A percentile compares a stretch with the other conserved stretches of the same genome.
Evolutionary conservation across 2,888 invertebrate genomes (phyloP).

Genomic region (Acronicta aceris): DNA sequence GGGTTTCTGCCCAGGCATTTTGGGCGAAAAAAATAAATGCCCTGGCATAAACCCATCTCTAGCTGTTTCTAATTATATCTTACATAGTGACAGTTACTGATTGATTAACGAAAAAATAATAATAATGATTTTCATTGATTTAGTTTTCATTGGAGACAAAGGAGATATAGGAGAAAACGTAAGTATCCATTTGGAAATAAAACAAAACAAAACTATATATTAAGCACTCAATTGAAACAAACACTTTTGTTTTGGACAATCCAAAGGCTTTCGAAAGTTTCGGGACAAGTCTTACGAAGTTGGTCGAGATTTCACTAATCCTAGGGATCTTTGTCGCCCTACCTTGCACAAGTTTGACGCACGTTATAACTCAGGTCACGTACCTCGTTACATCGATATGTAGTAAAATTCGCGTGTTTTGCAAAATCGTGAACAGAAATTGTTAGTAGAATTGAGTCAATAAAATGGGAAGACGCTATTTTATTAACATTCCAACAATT

Average conservation of each 20-base stretch:
- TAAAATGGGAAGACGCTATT: conserved; percentile 57
- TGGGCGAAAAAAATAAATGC: too few species aligned
- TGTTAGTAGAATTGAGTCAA: conserved; percentile 38
- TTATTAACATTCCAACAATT: conserved; percentile 58
- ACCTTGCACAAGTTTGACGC: conserved; percentile 51
- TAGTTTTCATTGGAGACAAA: conserved; percentile 77
- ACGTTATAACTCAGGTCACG: conserved; percentile 62
- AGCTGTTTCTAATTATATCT: too few species aligned
- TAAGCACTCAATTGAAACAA: conserved; percentile 58
- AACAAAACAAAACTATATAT: conserved; percentile 42
- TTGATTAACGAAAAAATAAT: too few species aligned
- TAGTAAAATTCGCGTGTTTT: conserved; percentile 58
- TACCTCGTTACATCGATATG: conserved; percentile 59
- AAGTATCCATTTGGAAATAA: conserved; percentile 61
- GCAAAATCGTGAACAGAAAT: conserved; percentile 52
- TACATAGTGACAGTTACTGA: too few species aligned
- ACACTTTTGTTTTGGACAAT: conserved; percentile 54
- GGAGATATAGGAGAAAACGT: conserved; percentile 70
- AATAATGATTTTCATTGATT: conserved; percentile 5
- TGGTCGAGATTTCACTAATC: conserved; percentile 61
- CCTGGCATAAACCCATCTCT: too few species aligned
- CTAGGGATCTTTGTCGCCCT: conserved; percentile 57
- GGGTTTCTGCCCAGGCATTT: too few species aligned
- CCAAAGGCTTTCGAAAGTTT: conserved; percentile 50
- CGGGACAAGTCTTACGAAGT: conserved; percentile 52